Evolutionary conservation across 2,888 invertebrate species (phyloP), one percentile per base, ranked within the genome.

Genomic region (Dicranocentrus wangi): DNA sequence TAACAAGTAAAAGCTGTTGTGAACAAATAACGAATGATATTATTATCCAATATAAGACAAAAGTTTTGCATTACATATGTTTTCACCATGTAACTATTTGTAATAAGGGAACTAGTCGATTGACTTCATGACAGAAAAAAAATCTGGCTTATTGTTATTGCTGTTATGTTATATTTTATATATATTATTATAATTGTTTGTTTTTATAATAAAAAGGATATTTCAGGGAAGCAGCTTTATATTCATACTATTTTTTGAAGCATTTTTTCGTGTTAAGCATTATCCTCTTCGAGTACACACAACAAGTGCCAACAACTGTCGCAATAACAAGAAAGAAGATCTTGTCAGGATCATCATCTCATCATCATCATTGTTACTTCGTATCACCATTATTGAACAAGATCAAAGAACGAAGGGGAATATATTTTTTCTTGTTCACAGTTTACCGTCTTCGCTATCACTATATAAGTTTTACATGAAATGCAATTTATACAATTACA

Each of bases 261-360:
- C 17, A 47, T 47, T 13, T 55, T 32, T 21, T n/a, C 28, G 13
- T 32, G 15, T 32, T 5, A 5, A 3, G 21, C 60, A 28, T 60
- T 15, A 32, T 60, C 60, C 23, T 27, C 10, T 55, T 27, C 23
- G 19, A 17, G 55, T 23, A 55, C 55, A 55, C n/a, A 68, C 60
- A 17, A 60, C 75, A 76, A 76, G 58, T 60, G 47, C 68, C 51
- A 75, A 66, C 66, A 63, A 76, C 76, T 76, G 76, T 76, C 68
- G 76, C 76, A 76, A 76, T 66, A 66, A 21, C 43, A 58, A 47
- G 43, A 65, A 55, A 55, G 43, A 53, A 25, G 63, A 63, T 63
- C 42, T 21, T 73, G 63, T 63, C 63, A 75, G 25, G 66, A 75
- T 63, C 43, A 43, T 58, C 53, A 75, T 73, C 47, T 73, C 47